Evolutionary conservation across 2,888 invertebrate genomes (phyloP).

Genomic region (Drosophila siamana): DNA sequence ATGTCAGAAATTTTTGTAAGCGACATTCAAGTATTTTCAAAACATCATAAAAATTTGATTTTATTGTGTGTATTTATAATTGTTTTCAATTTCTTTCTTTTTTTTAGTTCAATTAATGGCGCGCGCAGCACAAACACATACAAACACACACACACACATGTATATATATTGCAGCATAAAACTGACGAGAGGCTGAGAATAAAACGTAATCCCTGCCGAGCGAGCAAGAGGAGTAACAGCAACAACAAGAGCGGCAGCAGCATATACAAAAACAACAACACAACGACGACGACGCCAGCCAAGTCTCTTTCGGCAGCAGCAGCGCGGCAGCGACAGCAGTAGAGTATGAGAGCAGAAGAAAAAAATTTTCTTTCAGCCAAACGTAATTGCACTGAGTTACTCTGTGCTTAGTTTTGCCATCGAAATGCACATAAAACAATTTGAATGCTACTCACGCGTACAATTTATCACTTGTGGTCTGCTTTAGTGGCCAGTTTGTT

Average conservation of each 20-base stretch:
- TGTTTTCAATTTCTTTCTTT: conserved; percentile 55
- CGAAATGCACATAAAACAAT: conserved; percentile 52
- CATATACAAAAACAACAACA: conserved; percentile 54
- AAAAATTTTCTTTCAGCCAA: conserved; percentile 62
- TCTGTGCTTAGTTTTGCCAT: conserved; percentile 36
- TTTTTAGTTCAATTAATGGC: conserved; percentile 71
- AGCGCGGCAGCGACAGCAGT: conserved; percentile 54
- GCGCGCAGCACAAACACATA: conserved; percentile 61
- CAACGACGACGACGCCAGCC: conserved; percentile 49
- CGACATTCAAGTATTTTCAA: conserved; percentile 77
- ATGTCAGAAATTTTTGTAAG: conserved; percentile 49
- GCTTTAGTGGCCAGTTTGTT: conserved; percentile 56
- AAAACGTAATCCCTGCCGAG: conserved; percentile 67
- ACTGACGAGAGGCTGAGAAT: conserved; percentile 65
- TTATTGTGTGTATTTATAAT: conserved; percentile 79
- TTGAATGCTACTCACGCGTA: conserved; percentile 68
- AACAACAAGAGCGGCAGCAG: conserved; percentile 27
- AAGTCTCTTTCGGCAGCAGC: conserved; percentile 59
- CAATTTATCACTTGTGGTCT: conserved; percentile 51
- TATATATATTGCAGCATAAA: conserved; percentile 70
- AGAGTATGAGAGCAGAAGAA: conserved; percentile 49
- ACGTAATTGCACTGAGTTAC: conserved; percentile 66
- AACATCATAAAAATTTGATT: conserved; percentile 76
- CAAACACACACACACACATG: conserved; percentile 49
- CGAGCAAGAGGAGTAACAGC: conserved; percentile 55